phyloP scores from a whole-genome alignment of 2,113 vertebrate genomes.

The Rafetus swinhoei region DNA sequence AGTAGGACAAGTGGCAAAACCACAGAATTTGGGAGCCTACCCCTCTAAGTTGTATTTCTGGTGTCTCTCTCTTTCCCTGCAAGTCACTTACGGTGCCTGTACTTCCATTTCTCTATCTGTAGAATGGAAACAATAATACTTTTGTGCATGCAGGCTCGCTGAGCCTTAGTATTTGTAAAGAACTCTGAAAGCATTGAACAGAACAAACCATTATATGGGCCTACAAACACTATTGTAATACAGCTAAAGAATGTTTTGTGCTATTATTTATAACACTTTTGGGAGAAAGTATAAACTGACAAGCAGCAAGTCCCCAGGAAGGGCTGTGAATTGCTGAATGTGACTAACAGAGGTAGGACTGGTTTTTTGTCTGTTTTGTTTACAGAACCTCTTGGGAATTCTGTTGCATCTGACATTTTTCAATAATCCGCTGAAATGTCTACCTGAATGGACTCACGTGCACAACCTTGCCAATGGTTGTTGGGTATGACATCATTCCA shows the following conservation, averaged over 20 bases:
- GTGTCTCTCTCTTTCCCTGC: not conserved
- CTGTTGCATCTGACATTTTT: not conserved
- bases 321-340: slow-evolving; percentile 11
- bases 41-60: not conserved
- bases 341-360: slow-evolving; percentile 12
- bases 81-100: not conserved
- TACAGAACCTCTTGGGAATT: not conserved
- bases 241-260: not conserved
- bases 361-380: slow-evolving; percentile 26
- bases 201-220: not conserved
- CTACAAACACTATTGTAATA: not conserved
- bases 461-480: not conserved
- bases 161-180: not conserved
- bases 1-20: not conserved
- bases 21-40: not conserved
- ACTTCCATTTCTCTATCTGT: not conserved
- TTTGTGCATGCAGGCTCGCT: not conserved
- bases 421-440: slow-evolving; percentile 41
- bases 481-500: not conserved
- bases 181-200: not conserved
- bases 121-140: not conserved
- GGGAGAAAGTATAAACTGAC: not conserved
- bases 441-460: not conserved
- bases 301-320: not conserved
- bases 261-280: not conserved